These are phyloP conservation scores for Atherinomorus stipes DNA, from an alignment of 2,113 vertebrate genomes.

Conservation along the genomic window DNA sequence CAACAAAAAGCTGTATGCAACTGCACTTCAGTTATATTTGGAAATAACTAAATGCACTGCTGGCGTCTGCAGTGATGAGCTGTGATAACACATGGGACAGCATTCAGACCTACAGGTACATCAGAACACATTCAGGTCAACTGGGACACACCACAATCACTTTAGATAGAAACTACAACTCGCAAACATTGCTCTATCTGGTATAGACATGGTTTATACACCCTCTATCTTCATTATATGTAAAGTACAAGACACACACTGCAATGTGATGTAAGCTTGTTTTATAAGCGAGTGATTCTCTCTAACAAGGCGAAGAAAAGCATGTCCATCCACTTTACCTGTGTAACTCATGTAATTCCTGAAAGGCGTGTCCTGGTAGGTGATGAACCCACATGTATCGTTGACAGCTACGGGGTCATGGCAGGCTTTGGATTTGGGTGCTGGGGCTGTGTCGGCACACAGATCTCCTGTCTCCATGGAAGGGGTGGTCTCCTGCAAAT, in stretches of 20 bases:
- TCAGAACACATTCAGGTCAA: too few species aligned
- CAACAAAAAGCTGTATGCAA: background rate
- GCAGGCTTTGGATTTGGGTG: constrained; percentile 93
- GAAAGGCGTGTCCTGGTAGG: constrained; percentile 90
- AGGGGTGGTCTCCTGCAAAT: constrained; percentile 85
- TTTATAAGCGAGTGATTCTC: background rate
- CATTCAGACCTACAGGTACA: background rate
- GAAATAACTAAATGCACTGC: background rate
- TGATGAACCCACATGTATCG: constrained; percentile 88
- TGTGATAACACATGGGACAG: background rate
- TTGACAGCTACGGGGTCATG: constrained; percentile 89
- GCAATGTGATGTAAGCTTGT: background rate
- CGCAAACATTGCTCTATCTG: too few species aligned
- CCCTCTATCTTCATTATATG: too few species aligned
- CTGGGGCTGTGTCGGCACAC: constrained; percentile 94
- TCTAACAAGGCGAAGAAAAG: background rate
- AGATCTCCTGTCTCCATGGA: constrained; percentile 98
- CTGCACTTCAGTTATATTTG: background rate
- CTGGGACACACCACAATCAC: too few species aligned
- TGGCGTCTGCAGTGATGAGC: background rate
- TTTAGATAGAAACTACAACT: too few species aligned
- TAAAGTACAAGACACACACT: background rate
- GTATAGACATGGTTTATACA: too few species aligned
- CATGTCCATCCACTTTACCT: constrained; percentile 78
- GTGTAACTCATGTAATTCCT: constrained; percentile 99